A percentile compares a stretch with the other conserved stretches of the same genome.
Conservation (phyloP, 2,888 invertebrate genomes). For the Tachina grossa region DNA sequence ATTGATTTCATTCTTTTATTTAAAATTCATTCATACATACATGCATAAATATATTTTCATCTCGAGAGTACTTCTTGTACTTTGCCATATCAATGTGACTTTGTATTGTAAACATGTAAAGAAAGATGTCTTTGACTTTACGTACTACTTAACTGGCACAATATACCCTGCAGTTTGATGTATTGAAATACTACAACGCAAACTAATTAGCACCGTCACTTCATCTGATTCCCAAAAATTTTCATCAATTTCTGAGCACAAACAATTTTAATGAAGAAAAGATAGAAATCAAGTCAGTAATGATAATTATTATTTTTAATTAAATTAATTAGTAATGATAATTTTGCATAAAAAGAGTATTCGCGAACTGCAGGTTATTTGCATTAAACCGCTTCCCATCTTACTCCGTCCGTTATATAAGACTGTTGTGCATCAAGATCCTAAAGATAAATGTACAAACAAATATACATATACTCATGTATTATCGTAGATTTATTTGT, state of each 20-base stretch:
- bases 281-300: too few species aligned
- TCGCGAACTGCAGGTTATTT: not conserved
- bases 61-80: conserved; percentile 5
- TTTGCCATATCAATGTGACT: conserved; percentile 23
- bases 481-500: conserved; percentile 45
- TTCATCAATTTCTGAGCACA: not conserved
- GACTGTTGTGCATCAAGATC: conserved; percentile 25
- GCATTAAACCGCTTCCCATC: not conserved
- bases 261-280: too few species aligned
- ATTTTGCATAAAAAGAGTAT: too few species aligned
- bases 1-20: conserved; percentile 22
- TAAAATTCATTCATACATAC: not conserved
- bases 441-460: conserved; percentile 15
- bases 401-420: not conserved
- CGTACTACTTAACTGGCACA: conserved; percentile 6
- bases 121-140: conserved; percentile 15
- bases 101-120: conserved; percentile 30
- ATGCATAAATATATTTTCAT: not conserved
- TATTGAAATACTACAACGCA: not conserved
- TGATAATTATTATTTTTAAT: too few species aligned
- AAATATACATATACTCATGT: not conserved
- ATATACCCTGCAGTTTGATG: not conserved
- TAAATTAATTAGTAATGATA: too few species aligned
- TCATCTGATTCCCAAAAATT: not conserved
- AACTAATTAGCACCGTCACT: not conserved